Conservation (phyloP, 2,797 vertebrate species). For the Xyrichtys novacula region DNA sequence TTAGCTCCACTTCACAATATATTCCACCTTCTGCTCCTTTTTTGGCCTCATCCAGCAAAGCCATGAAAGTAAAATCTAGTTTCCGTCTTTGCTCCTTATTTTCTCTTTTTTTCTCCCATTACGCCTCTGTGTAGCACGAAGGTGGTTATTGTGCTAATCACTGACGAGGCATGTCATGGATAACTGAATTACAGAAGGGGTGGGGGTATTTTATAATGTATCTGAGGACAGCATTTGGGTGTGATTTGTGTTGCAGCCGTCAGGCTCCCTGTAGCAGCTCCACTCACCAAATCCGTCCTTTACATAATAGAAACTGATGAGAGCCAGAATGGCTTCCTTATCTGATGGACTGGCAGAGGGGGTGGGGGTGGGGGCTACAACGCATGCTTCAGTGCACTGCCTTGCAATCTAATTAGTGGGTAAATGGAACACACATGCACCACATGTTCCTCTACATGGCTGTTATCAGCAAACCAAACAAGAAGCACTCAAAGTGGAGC, state of each 20-base stretch:
- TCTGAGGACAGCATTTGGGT: constrained; percentile 59
- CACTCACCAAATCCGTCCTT: constrained; percentile 71
- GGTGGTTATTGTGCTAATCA: constrained; percentile 43
- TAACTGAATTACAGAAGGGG: constrained; percentile 45
- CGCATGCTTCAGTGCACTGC: constrained; percentile 79
- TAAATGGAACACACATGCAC: constrained; percentile 87
- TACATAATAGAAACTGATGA: constrained; percentile 85
- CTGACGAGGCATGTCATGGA: constrained; percentile 46
- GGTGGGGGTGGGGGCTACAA: constrained; percentile 58
- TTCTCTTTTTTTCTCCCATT: constrained; percentile 43
- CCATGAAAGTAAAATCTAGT: constrained; percentile 18
- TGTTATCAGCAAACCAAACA: constrained; percentile 85
- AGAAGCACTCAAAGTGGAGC: constrained; percentile 78
- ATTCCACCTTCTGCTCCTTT: constrained; percentile 23
- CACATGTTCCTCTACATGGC: constrained; percentile 80
- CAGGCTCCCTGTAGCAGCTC: constrained; percentile 48
- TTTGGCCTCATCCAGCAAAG: constrained; percentile 15
- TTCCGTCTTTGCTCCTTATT: constrained; percentile 19
- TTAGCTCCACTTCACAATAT: constrained; percentile 48
- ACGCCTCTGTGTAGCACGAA: constrained; percentile 29
- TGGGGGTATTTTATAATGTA: constrained; percentile 27
- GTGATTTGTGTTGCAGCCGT: constrained; percentile 57
- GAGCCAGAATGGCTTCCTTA: constrained; percentile 84
- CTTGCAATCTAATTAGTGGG: constrained; percentile 85
- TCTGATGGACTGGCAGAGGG: constrained; percentile 82